phyloP scores from a whole-genome alignment of 2,797 vertebrate genomes.

The Enteromius mattozi region DNA sequence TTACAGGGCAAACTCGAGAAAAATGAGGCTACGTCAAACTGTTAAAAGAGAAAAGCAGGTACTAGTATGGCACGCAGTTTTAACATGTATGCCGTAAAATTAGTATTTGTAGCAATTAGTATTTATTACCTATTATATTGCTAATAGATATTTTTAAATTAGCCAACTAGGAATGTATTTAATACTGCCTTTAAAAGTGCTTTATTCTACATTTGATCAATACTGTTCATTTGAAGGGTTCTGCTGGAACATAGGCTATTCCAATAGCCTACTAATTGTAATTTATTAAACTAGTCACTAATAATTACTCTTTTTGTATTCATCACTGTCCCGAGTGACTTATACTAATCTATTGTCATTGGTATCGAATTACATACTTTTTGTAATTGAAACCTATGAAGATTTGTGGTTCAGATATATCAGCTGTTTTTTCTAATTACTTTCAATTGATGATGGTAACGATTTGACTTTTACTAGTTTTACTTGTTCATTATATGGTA shows the following conservation, averaged over 20 bases:
- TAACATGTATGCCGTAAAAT: background rate
- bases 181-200: background rate
- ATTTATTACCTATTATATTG: background rate
- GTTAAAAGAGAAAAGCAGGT: conserved; percentile 25
- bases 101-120: background rate
- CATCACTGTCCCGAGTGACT: background rate
- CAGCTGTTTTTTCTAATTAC: background rate
- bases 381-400: background rate
- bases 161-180: background rate
- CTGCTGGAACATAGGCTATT: background rate
- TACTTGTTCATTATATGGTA: background rate
- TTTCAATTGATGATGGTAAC: background rate
- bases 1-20: conserved; percentile 9
- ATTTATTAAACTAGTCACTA: background rate
- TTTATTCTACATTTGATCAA: background rate
- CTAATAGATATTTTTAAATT: background rate
- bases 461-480: background rate
- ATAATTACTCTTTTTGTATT: background rate
- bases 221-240: background rate
- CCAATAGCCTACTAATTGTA: background rate
- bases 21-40: conserved; percentile 6
- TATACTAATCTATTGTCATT: background rate
- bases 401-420: background rate
- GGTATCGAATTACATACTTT: background rate
- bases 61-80: conserved; percentile 24